Conservation (phyloP, 1,140 invertebrate genomes). For the Drosophila bocki region DNA sequence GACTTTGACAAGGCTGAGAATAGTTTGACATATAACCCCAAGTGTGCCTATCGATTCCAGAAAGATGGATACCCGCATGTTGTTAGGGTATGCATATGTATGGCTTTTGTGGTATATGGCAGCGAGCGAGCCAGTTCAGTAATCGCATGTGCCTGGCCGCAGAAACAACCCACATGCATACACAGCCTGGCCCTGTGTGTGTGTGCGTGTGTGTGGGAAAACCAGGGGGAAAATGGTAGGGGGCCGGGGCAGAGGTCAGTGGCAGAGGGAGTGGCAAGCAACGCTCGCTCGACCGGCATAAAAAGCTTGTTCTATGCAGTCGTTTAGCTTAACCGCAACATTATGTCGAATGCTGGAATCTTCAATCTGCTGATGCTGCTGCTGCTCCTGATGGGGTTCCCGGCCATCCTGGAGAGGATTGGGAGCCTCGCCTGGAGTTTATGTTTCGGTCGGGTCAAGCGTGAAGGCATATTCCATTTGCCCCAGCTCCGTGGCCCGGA, state of each 20-base stretch:
- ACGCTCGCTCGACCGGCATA: slow-evolving; percentile 61
- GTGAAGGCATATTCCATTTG: slow-evolving; percentile 73
- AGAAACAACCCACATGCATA: slow-evolving; percentile 59
- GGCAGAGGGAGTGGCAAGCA: slow-evolving; percentile 22
- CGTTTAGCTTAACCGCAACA: slow-evolving; percentile 81
- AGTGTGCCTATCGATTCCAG: not conserved
- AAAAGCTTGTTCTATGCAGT: slow-evolving; percentile 83
- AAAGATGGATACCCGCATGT: not conserved
- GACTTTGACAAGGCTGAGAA: not conserved
- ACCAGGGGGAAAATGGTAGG: slow-evolving; percentile 6
- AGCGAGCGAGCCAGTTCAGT: slow-evolving; percentile 60
- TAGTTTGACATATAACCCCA: no score
- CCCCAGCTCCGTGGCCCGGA: slow-evolving; percentile 29
- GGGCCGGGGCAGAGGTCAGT: slow-evolving; percentile 37
- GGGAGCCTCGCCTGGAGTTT: slow-evolving; percentile 57
- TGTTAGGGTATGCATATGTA: slow-evolving; percentile 27
- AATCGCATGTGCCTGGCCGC: slow-evolving; percentile 72
- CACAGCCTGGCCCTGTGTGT: slow-evolving; percentile 23
- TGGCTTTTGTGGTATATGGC: slow-evolving; percentile 48
- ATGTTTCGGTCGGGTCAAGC: slow-evolving; percentile 74
- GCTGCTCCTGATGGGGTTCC: slow-evolving; percentile 27
- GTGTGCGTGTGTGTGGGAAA: slow-evolving; percentile 27
- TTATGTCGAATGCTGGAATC: slow-evolving; percentile 82
- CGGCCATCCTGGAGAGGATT: slow-evolving; percentile 5
- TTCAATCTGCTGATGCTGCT: slow-evolving; percentile 71